Evolutionary conservation across 2,797 vertebrate species (phyloP).

Genomic region (Gadopsis bispinosus): DNA sequence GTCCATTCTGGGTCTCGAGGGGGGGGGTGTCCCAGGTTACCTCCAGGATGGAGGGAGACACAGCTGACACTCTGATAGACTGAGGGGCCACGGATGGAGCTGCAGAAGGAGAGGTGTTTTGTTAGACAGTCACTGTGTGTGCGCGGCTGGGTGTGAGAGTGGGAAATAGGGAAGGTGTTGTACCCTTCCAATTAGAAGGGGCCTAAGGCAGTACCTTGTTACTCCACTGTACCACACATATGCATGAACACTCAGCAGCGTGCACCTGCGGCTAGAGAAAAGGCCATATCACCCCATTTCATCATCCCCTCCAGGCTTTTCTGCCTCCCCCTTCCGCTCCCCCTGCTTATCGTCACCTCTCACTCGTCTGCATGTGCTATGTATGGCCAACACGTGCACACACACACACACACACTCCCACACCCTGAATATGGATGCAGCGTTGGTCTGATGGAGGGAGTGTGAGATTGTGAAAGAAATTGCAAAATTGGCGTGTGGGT

Average conservation of each 20-base stretch:
- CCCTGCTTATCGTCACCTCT: constrained; percentile 62
- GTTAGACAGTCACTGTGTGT: constrained; percentile 23
- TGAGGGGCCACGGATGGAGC: constrained; percentile 93
- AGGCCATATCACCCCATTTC: constrained; percentile 78
- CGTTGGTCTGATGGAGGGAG: constrained; percentile 14
- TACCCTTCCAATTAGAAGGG: constrained; percentile 67
- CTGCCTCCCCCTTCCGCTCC: constrained; percentile 33
- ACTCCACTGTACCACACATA: constrained; percentile 68
- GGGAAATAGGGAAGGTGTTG: constrained; percentile 47
- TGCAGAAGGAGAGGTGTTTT: constrained; percentile 65
- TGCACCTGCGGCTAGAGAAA: constrained; percentile 73
- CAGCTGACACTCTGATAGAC: constrained; percentile 88
- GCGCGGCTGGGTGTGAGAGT: constrained; percentile 29
- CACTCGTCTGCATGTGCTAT: constrained; percentile 55
- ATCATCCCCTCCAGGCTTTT: constrained; percentile 70
- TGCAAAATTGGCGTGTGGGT: constrained; percentile 32
- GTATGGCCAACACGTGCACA: constrained; percentile 48
- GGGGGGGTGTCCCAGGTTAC: constrained; percentile 94
- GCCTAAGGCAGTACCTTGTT: constrained; percentile 69
- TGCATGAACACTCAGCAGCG: constrained; percentile 61
- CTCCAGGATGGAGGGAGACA: constrained; percentile 92
- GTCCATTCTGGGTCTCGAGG: constrained; percentile 94
- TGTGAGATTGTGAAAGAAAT: constrained; percentile 38
- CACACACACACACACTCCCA: constrained; percentile 23
- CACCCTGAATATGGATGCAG: constrained; percentile 43